Evolutionary conservation across 1,140 invertebrate genomes (phyloP).

Genomic region (Lamellibrachia luymesi): DNA sequence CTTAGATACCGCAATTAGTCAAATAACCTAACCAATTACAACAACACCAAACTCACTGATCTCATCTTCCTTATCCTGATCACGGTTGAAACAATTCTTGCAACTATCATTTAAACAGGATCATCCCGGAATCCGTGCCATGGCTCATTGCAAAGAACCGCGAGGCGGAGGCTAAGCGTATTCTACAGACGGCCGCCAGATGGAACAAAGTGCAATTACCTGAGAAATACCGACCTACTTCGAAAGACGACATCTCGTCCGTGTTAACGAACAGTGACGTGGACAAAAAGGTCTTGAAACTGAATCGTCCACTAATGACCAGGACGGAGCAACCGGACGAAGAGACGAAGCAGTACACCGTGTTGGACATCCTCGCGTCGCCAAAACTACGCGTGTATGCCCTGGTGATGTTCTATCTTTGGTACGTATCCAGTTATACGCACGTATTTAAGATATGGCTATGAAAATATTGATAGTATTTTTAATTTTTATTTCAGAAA

Average conservation of each 20-base stretch:
- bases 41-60: no score
- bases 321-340: background rate
- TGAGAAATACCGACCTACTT: slow-evolving; percentile 39
- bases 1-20: no score
- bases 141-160: slow-evolving; percentile 34
- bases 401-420: slow-evolving; percentile 48
- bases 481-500: no score
- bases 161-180: slow-evolving; percentile 32
- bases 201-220: slow-evolving; percentile 17
- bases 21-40: no score
- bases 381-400: slow-evolving; percentile 40
- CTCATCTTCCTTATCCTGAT: no score
- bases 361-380: slow-evolving; percentile 27
- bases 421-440: slow-evolving; percentile 34
- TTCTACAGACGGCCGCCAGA: slow-evolving; percentile 31
- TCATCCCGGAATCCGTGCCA: slow-evolving; percentile 34
- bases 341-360: slow-evolving; percentile 15
- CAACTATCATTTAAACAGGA: slow-evolving; percentile 15
- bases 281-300: background rate
- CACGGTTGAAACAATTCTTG: no score
- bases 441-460: background rate
- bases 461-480: no score
- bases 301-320: background rate
- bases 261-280: background rate
- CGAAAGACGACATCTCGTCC: slow-evolving; percentile 30